A percentile compares a stretch with the other conserved stretches of the same genome.
These are phyloP conservation scores for Saimiri boliviensis DNA, from an alignment of 2,113 vertebrate species.

Conservation along the genomic window DNA sequence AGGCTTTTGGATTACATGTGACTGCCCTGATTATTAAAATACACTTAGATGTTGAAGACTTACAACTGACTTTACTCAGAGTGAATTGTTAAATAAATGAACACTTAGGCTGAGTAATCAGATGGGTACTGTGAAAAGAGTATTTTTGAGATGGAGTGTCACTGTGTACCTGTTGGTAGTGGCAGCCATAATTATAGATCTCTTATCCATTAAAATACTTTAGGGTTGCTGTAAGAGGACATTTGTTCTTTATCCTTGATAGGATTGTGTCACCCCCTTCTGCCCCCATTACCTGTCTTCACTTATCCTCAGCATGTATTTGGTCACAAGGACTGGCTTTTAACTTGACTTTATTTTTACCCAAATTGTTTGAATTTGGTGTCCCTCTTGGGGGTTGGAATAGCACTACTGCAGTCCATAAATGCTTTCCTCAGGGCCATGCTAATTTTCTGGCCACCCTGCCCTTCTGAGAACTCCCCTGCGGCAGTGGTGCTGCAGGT, in stretches of 20 bases:
- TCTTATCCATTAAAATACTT: constrained; percentile 68
- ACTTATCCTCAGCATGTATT: constrained; percentile 38
- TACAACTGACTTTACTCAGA: constrained; percentile 70
- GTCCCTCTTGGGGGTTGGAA: neutral
- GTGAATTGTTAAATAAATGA: constrained; percentile 78
- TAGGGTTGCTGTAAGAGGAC: constrained; percentile 3
- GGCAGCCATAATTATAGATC: constrained; percentile 50
- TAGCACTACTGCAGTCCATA: neutral
- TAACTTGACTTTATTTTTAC: constrained; percentile 17
- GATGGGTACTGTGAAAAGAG: constrained; percentile 61
- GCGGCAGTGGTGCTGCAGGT: neutral
- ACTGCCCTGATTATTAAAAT: constrained; percentile 75
- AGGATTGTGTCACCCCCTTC: neutral
- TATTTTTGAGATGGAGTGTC: constrained; percentile 63
- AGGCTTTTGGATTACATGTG: constrained; percentile 77
- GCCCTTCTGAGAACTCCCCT: constrained; percentile 10
- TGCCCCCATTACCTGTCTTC: neutral
- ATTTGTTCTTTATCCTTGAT: neutral
- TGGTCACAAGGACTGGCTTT: neutral
- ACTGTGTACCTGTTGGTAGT: constrained; percentile 47
- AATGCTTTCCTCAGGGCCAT: neutral
- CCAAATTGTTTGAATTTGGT: constrained; percentile 30
- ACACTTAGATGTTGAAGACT: constrained; percentile 68
- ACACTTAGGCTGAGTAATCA: constrained; percentile 71
- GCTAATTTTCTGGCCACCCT: neutral